Conservation (phyloP, 2,797 vertebrate species). For the Morelia viridis region DNA sequence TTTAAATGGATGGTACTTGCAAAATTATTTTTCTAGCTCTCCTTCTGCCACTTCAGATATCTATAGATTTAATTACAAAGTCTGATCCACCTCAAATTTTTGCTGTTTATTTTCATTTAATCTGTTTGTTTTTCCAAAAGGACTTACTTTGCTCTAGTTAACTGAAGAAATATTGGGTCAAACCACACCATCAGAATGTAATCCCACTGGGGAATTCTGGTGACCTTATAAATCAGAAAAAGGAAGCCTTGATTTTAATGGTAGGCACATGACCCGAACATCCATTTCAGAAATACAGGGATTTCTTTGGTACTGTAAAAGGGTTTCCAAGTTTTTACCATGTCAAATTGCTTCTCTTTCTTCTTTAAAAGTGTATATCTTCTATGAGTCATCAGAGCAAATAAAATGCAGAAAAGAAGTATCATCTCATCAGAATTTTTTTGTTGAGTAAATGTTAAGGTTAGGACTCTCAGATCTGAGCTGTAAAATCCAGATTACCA, state of each 20-base stretch:
- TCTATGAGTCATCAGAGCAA: constrained; percentile 60
- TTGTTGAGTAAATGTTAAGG: neutral
- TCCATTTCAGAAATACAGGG: constrained; percentile 59
- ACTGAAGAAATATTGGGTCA: neutral
- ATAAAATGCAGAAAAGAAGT: constrained; percentile 66
- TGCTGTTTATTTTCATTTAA: neutral
- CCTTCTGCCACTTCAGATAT: constrained; percentile 34
- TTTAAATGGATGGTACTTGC: constrained; percentile 42
- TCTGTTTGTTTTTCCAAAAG: neutral
- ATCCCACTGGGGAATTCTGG: constrained; percentile 64
- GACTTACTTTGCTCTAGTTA: neutral
- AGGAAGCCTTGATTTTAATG: constrained; percentile 66
- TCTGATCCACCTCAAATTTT: constrained; percentile 18
- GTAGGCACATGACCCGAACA: constrained; percentile 61
- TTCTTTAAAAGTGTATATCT: constrained; percentile 59
- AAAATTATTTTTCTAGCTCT: constrained; percentile 49
- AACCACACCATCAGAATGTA: constrained; percentile 44
- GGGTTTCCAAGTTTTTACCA: constrained; percentile 61
- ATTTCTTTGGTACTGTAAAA: constrained; percentile 66
- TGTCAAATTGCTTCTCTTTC: constrained; percentile 67
- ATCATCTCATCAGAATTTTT: constrained; percentile 56
- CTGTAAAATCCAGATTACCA: neutral
- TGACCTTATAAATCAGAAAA: constrained; percentile 68
- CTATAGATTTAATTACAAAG: constrained; percentile 38
- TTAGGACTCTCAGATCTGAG: neutral